Conservation (phyloP, 2,797 vertebrate genomes). For the Diplodus puntazzo region DNA sequence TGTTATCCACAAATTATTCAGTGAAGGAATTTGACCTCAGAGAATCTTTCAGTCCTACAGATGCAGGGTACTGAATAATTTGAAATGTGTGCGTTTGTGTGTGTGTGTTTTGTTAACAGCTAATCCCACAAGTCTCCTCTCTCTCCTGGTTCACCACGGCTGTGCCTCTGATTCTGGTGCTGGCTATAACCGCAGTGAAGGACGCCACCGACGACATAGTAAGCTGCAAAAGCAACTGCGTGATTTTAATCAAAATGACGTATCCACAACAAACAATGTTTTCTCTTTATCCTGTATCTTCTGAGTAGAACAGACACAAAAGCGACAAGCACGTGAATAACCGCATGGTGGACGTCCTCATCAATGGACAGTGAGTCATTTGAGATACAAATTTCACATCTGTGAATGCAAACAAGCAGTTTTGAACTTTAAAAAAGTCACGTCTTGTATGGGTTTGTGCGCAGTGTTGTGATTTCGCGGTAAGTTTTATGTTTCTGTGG, state of each 20-base stretch:
- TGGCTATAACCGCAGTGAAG: constrained; percentile 91
- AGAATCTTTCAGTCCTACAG: not conserved
- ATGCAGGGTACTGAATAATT: not conserved
- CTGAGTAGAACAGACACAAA: constrained; percentile 90
- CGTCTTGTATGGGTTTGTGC: not conserved
- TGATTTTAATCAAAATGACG: not conserved
- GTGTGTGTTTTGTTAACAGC: constrained; percentile 78
- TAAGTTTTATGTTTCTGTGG: not conserved
- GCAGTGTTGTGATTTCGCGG: not conserved
- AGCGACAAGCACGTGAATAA: constrained; percentile 95
- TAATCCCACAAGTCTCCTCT: constrained; percentile 93
- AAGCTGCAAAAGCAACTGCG: constrained; percentile 52
- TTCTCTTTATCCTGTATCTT: constrained; percentile 27
- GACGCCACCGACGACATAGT: constrained; percentile 93
- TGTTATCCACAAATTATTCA: not conserved
- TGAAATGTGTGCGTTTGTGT: constrained; percentile 12
- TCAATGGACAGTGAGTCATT: constrained; percentile 89
- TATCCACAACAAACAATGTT: not conserved
- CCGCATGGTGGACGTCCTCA: constrained; percentile 88
- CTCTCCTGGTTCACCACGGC: constrained; percentile 95
- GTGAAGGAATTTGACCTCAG: not conserved
- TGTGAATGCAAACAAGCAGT: not conserved
- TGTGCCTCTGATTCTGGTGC: constrained; percentile 90
- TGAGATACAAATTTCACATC: not conserved
- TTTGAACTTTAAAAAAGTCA: not conserved